Percentiles rank a stretch among this genome's conserved stretches.
phyloP scores from a whole-genome alignment of 2,797 vertebrate genomes.

The Karalla daura region DNA sequence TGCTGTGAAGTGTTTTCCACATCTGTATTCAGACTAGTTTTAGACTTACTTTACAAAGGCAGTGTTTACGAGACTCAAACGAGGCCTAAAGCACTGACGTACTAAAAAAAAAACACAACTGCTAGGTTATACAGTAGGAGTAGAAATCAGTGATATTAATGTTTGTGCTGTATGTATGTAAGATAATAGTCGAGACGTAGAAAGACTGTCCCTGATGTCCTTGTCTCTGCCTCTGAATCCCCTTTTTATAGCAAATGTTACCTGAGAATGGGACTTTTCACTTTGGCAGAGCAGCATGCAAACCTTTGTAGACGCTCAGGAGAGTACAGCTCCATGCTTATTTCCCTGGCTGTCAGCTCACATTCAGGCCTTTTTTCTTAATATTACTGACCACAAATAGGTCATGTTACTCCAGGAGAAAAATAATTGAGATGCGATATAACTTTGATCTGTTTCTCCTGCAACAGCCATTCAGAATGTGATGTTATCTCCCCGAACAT shows the following conservation, averaged over 20 bases:
- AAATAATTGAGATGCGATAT: not conserved
- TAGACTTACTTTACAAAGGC: conserved; percentile 53
- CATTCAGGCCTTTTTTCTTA: conserved; percentile 18
- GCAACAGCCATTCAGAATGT: conserved; percentile 4
- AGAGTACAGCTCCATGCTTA: conserved; percentile 27
- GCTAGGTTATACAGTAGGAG: conserved; percentile 43
- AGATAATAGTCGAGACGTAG: conserved; percentile 19
- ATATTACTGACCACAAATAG: conserved; percentile 34
- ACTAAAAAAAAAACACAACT: conserved; percentile 32
- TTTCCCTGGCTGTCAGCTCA: conserved; percentile 36
- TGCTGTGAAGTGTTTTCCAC: conserved; percentile 51
- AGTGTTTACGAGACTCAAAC: conserved; percentile 16
- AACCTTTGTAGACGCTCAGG: conserved; percentile 15
- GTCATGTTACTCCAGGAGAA: conserved; percentile 14
- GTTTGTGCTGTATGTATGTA: conserved; percentile 41
- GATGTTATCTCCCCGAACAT: conserved; percentile 1
- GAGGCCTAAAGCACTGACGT: conserved; percentile 28
- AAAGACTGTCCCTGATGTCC: conserved; percentile 20
- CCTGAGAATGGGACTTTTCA: conserved; percentile 19
- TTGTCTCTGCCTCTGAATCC: conserved; percentile 36
- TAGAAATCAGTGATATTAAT: conserved; percentile 40
- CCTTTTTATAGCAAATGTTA: conserved; percentile 18
- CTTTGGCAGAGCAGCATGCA: conserved; percentile 31
- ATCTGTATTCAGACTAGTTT: conserved; percentile 50
- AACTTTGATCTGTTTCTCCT: conserved; percentile 3